Evolutionary conservation across 1,140 invertebrate species (phyloP).

Genomic region (Heliothis virescens): DNA sequence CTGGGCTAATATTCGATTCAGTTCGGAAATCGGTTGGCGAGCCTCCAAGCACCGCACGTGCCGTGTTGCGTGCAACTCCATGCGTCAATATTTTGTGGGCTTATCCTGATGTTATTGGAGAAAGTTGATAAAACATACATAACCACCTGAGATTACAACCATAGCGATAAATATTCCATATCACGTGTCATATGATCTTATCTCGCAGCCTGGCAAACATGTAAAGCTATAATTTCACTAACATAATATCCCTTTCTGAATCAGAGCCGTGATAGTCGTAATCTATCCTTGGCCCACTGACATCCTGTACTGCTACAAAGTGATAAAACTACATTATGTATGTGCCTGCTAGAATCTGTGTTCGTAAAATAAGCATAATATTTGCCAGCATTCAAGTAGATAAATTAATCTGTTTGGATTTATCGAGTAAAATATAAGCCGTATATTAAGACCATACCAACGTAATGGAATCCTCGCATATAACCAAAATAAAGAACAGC

Average conservation of each 20-base stretch:
- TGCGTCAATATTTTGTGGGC: background rate
- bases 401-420: no score
- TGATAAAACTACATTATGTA: background rate
- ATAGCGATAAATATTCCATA: background rate
- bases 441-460: no score
- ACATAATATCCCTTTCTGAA: conserved; percentile 9
- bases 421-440: no score
- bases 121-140: background rate
- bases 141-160: background rate
- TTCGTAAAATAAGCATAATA: background rate
- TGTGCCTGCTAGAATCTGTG: background rate
- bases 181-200: background rate
- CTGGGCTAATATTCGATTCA: conserved; percentile 40
- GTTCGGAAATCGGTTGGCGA: conserved; percentile 58
- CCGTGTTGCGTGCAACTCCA: conserved; percentile 41
- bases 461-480: no score
- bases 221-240: background rate
- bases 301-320: background rate
- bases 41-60: conserved; percentile 66
- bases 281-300: conserved; percentile 16
- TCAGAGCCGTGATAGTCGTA: conserved; percentile 6
- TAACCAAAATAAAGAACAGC: no score
- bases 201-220: background rate
- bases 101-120: background rate
- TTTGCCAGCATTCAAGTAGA: background rate